Conservation (phyloP, 2,113 vertebrate genomes). For the Orcinus orca region DNA sequence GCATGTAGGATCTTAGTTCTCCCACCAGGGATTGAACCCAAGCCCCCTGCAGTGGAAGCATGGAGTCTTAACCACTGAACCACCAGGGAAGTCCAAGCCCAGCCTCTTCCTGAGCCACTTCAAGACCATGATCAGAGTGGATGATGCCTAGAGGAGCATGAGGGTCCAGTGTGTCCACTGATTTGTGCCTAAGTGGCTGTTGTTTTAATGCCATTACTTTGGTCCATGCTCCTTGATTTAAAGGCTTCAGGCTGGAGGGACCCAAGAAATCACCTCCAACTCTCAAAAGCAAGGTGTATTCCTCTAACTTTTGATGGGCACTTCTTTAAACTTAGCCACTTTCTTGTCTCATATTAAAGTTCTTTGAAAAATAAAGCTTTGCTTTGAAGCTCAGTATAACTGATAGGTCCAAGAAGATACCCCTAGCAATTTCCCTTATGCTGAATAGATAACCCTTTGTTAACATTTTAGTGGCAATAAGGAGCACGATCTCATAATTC, state of each 20-base stretch:
- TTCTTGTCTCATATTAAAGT: not conserved
- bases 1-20: not conserved
- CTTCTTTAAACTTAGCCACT: not conserved
- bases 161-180: not conserved
- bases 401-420: not conserved
- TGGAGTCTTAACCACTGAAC: not conserved
- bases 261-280: not conserved
- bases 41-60: not conserved
- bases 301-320: not conserved
- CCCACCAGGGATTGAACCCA: not conserved
- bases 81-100: not conserved
- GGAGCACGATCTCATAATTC: not conserved
- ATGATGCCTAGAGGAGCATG: not conserved
- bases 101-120: not conserved
- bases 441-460: not conserved
- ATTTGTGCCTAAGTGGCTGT: not conserved
- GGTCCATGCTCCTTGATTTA: not conserved
- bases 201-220: not conserved
- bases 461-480: not conserved
- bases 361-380: not conserved
- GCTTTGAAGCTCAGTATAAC: not conserved
- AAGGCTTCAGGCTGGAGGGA: not conserved
- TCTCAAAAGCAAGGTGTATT: not conserved
- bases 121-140: accelerated
- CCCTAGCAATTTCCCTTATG: not conserved